Conservation (phyloP, 1,140 invertebrate genomes). For the Conus ventricosus region DNA sequence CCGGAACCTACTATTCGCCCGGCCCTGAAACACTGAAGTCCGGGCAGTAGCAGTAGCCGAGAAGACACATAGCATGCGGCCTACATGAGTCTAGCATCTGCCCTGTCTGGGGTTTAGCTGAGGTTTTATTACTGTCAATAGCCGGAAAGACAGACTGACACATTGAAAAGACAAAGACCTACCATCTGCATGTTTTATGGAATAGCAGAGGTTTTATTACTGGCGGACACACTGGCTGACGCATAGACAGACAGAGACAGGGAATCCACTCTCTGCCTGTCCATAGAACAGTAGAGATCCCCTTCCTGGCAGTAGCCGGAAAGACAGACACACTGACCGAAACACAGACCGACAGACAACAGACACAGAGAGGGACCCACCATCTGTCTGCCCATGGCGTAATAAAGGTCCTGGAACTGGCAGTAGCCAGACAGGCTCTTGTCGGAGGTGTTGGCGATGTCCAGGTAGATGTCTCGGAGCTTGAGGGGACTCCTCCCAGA, state of each 20-base stretch:
- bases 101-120: conserved; percentile 27
- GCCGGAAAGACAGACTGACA: conserved; percentile 32
- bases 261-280: conserved; percentile 21
- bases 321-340: conserved; percentile 14
- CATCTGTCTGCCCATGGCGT: conserved; percentile 32
- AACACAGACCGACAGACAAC: background rate
- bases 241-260: background rate
- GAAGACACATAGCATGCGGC: no score
- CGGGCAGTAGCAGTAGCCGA: no score
- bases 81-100: background rate
- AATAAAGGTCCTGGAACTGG: conserved; percentile 46
- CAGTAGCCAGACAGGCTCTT: conserved; percentile 49
- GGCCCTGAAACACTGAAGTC: no score
- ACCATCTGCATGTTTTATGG: no score
- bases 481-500: conserved; percentile 29
- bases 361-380: conserved; percentile 27
- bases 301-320: conserved; percentile 46
- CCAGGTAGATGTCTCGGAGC: conserved; percentile 50
- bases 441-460: conserved; percentile 44
- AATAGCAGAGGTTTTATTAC: no score
- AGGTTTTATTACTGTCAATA: conserved; percentile 50
- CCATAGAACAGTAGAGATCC: conserved; percentile 35
- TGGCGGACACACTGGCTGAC: conserved; percentile 12
- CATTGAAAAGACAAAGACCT: no score
- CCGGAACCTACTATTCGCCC: background rate